phyloP scores from a whole-genome alignment of 2,888 invertebrate genomes.

The Ophioninae sp. region DNA sequence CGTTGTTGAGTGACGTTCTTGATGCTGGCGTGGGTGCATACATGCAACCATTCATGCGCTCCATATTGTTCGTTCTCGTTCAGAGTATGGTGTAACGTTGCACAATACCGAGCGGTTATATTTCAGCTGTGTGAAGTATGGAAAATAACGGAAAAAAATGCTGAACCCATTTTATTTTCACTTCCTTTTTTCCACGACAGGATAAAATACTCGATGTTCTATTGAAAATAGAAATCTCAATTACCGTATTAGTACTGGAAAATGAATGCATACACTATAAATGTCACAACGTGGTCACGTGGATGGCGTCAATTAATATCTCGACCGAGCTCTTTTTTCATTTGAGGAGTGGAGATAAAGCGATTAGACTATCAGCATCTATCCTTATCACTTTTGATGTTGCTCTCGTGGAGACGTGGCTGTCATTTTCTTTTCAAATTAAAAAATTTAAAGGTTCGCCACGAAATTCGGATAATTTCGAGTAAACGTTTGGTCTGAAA shows the following conservation, averaged over 20 bases:
- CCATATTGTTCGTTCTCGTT: neutral
- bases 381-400: neutral
- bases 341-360: neutral
- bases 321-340: neutral
- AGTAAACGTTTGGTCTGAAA: too few species aligned
- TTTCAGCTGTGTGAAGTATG: neutral
- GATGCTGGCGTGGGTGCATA: neutral
- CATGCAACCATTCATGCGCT: neutral
- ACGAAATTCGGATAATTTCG: neutral
- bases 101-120: slow-evolving; percentile 3
- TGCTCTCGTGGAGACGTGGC: neutral
- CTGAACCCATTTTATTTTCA: slow-evolving; percentile 6
- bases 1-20: slow-evolving; percentile 9
- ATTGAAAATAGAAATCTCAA: neutral
- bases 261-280: slow-evolving; percentile 4
- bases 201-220: neutral
- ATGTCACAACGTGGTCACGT: neutral
- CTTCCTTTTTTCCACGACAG: neutral
- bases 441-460: neutral
- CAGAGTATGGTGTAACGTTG: neutral
- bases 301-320: neutral
- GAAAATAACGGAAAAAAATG: neutral
- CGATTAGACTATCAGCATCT: neutral
- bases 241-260: neutral
- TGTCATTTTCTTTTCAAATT: neutral